Evolutionary conservation across 2,113 vertebrate genomes (phyloP), one percentile per base, ranked within the genome.

Genomic region (Paratilapia polleni): DNA sequence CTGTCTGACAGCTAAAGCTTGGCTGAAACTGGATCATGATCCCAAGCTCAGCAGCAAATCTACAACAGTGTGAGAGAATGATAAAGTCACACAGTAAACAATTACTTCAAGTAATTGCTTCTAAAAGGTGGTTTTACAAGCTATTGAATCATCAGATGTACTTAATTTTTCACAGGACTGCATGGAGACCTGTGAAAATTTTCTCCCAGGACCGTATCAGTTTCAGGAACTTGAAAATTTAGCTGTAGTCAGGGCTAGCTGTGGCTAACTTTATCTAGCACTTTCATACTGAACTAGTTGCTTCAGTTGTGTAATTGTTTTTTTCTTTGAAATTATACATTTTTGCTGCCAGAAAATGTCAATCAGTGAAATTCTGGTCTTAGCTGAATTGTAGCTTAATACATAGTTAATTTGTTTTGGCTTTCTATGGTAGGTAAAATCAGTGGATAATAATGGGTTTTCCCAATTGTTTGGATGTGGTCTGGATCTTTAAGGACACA

Each of bases 91-190:
- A 36, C 5, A 2, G 10, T 19, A 64, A 64, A 41, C 20, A 41
- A 41, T 8, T 0, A 10, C 20, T 64, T 64, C 4, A 22, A 4
- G n/a, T 5, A 22, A 0, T 38, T 38, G 34, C 34, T 41, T 12
- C 34, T 64, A 22, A 64, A n/a, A 64, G 20, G n/a, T 22, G 34
- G 34, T 41, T 64, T 19, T 38, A 8, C 20, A 14, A 64, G 34
- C 62, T 41, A 22, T 20, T 41, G 0, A 64, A 5, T 64, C 14
- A 13, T 64, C 20, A 13, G 36, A 20, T 64, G 62, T 9, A 24
- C 12, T 0, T 38, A n/a, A 7, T 41, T 22, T 38, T 64, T 13
- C 62, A 41, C 62, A 8, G 2, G 62, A 8, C 62, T 2, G 38
- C 34, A 14, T 0, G 8, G 12, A 38, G 62, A 38, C 62, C 11